A percentile compares a stretch with the other conserved stretches of the same genome.
Evolutionary conservation across 2,888 invertebrate genomes (phyloP).

Genomic region (Harmothoe impar): DNA sequence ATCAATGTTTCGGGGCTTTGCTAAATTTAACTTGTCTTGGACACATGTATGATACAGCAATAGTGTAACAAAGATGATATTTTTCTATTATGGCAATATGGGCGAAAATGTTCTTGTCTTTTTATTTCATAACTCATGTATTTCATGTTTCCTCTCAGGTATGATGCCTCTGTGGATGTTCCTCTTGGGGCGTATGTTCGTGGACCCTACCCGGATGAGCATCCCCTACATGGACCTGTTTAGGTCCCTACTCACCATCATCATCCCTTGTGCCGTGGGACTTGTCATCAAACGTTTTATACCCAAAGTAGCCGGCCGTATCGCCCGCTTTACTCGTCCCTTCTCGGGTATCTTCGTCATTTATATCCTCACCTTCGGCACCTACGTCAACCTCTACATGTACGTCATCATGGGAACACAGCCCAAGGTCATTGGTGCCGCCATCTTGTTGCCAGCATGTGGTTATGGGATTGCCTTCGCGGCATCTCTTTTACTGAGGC

Average conservation of each 20-base stretch:
- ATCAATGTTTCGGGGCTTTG: no score
- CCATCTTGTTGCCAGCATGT: slow-evolving; percentile 82
- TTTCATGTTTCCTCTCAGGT: slow-evolving; percentile 77
- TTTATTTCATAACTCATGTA: no score
- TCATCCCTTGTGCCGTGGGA: slow-evolving; percentile 84
- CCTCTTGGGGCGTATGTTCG: slow-evolving; percentile 82
- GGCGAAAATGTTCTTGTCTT: no score
- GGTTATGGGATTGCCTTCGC: slow-evolving; percentile 84
- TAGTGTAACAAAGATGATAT: no score
- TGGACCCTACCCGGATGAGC: slow-evolving; percentile 73
- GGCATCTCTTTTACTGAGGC: slow-evolving; percentile 78
- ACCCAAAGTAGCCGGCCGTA: slow-evolving; percentile 79
- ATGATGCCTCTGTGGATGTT: slow-evolving; percentile 85
- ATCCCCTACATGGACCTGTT: slow-evolving; percentile 83
- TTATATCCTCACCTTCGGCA: slow-evolving; percentile 83
- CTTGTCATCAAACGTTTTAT: slow-evolving; percentile 82
- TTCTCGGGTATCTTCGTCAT: slow-evolving; percentile 83
- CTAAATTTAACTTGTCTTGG: no score
- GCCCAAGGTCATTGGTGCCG: slow-evolving; percentile 80
- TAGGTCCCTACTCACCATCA: slow-evolving; percentile 81
- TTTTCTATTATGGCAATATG: no score
- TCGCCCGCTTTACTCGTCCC: slow-evolving; percentile 81
- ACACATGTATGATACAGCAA: no score
- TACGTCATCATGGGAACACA: slow-evolving; percentile 81
- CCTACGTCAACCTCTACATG: slow-evolving; percentile 84